These are phyloP conservation scores for Paramacrobiotus metropolitanus DNA, from an alignment of 1,140 invertebrate genomes.

Conservation along the genomic window DNA sequence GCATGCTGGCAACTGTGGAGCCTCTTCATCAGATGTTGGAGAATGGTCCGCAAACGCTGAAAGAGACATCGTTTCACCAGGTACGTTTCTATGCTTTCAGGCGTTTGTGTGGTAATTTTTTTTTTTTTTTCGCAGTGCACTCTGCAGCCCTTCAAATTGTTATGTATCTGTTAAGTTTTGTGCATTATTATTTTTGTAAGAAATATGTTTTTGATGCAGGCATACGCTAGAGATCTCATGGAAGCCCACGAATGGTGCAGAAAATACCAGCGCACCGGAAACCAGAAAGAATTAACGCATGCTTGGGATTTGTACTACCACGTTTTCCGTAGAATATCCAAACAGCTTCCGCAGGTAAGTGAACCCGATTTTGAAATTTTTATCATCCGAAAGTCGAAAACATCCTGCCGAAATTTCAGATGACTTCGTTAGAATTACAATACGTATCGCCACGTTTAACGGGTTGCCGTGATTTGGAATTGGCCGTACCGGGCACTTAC, in stretches of 20 bases:
- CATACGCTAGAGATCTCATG: constrained; percentile 72
- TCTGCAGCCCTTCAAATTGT: too few species aligned
- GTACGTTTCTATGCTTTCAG: constrained; percentile 17
- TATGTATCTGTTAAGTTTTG: too few species aligned
- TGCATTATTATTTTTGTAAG: too few species aligned
- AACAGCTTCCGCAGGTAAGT: constrained; percentile 57
- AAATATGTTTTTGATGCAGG: too few species aligned
- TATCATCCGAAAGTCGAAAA: too few species aligned
- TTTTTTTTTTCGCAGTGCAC: too few species aligned
- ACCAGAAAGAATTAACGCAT: constrained; percentile 72
- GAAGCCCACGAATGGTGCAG: constrained; percentile 84
- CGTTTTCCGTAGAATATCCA: constrained; percentile 76
- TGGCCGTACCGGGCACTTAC: constrained; percentile 84
- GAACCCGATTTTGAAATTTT: constrained; percentile 8
- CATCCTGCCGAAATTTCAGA: too few species aligned
- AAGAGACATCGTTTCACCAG: constrained; percentile 89
- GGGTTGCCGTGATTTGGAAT: constrained; percentile 62
- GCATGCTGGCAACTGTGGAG: constrained; percentile 84
- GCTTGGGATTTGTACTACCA: constrained; percentile 99
- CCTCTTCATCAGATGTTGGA: constrained; percentile 83
- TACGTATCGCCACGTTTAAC: constrained; percentile 82
- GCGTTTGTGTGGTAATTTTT: constrained; percentile 4
- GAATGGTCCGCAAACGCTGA: constrained; percentile 71
- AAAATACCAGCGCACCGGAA: constrained; percentile 52
- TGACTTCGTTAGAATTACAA: constrained; percentile 49